Evolutionary conservation across 2,797 vertebrate genomes (phyloP).

Genomic region (Smutsia gigantea): DNA sequence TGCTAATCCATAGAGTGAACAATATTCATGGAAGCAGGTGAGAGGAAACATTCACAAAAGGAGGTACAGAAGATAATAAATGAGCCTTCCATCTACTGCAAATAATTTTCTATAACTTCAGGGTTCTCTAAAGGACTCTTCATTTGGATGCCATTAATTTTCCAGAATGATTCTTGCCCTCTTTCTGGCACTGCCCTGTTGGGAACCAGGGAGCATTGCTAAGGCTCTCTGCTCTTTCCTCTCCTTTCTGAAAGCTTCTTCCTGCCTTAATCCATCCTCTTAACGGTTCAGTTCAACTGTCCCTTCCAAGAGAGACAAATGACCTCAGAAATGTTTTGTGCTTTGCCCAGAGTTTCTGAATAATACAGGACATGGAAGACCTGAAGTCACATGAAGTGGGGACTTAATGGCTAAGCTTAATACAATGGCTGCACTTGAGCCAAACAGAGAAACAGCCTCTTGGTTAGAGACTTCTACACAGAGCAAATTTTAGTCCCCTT

Average conservation of each 20-base stretch:
- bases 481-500: conserved; percentile 13
- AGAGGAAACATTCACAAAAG: conserved; percentile 26
- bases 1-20: conserved; percentile 19
- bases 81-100: neutral
- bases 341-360: conserved; percentile 47
- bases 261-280: conserved; percentile 14
- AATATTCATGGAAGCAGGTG: neutral
- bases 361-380: conserved; percentile 58
- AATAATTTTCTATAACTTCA: neutral
- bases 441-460: conserved; percentile 43
- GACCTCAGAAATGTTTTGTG: conserved; percentile 52
- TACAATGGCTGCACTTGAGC: conserved; percentile 14
- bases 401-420: conserved; percentile 55
- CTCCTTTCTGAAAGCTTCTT: conserved; percentile 30
- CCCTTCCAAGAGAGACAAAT: conserved; percentile 60
- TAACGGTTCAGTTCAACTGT: conserved; percentile 48
- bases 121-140: neutral
- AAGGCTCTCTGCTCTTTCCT: conserved; percentile 26
- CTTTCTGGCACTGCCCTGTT: neutral
- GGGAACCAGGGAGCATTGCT: conserved; percentile 18
- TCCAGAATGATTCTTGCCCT: neutral
- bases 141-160: conserved; percentile 47
- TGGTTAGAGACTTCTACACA: conserved; percentile 1
- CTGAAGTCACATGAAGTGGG: conserved; percentile 50
- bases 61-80: neutral